Evolutionary conservation across 64 coral and sea anemone species (phyloP), one percentile per base, ranked within the genome.

Genomic region (Porites australiensis): DNA sequence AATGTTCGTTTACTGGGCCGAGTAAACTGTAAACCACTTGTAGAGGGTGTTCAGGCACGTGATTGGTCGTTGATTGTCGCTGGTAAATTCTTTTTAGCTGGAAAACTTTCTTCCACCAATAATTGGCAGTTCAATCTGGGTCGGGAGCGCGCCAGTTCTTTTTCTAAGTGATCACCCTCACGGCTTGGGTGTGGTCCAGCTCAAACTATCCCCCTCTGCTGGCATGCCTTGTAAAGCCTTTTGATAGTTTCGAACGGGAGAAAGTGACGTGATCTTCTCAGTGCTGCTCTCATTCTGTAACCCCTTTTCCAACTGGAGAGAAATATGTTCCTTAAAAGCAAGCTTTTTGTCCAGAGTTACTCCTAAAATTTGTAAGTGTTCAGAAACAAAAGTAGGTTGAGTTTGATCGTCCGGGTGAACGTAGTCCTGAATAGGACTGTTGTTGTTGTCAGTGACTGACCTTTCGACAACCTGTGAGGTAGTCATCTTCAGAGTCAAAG

Each of bases 21-120:
- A 55, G 68, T 66, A 91, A 3, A 52, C 68, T 8, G 78, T 83
- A 67, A 59, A 70, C 77, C 89, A 91, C 50, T 83, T 91, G 49
- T 91, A 83, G 20, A 91, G 43, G 3, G 77, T 82, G 62, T 90
- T 90, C 13, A 90, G 66, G 54, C 23, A 82, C 19, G 88, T 89
- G 61, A 89, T 79, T 18, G 75, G 75, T 74, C 57, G 45, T 43
- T 89, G 88, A 18, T 79, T 79, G 20, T 79, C 74, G 14, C 75
- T 70, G 20, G 60, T 44, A 12, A 79, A 68, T 68, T 48, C 77
- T 19, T 48, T 64, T 12, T 16, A 23, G 65, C 47, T 91, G 23
- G 61, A 65, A 89, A 68, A 45, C 59, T 51, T 48, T 67, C 46
- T 49, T 67, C 47, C 18, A 64, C 82, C 64, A 69, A 45, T 45